These are phyloP conservation scores for Anolis sagrei DNA, from an alignment of 2,113 vertebrate genomes.

Conservation along the genomic window DNA sequence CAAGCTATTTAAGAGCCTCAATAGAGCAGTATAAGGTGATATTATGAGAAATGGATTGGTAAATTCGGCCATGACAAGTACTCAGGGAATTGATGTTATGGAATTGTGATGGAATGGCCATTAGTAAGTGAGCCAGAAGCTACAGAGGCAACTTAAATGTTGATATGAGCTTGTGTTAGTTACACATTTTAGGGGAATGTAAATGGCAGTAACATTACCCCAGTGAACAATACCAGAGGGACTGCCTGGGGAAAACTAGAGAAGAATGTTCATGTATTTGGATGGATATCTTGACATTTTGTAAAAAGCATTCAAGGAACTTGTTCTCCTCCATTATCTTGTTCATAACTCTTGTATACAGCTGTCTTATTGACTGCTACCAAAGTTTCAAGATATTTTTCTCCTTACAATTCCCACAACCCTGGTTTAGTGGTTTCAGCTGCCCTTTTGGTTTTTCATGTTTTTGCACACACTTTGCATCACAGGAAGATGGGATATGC, in stretches of 20 bases:
- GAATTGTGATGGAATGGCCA: constrained; percentile 21
- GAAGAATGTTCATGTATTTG: not conserved
- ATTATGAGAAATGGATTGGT: constrained; percentile 33
- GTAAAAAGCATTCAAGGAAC: not conserved
- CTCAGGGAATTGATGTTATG: constrained; percentile 32
- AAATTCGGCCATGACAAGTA: constrained; percentile 29
- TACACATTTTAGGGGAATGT: constrained; percentile 15
- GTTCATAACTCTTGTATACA: not conserved
- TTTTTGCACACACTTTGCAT: no score
- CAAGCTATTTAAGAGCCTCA: constrained; percentile 34
- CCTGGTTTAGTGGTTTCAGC: no score
- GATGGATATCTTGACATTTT: not conserved
- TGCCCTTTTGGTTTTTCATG: no score
- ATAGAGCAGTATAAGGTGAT: constrained; percentile 10
- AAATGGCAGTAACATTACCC: not conserved
- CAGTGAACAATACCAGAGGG: constrained; percentile 2
- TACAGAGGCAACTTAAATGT: not conserved
- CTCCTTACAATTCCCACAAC: no score
- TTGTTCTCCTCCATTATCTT: not conserved
- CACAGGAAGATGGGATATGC: no score
- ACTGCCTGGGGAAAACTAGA: not conserved
- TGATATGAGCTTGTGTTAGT: constrained; percentile 21
- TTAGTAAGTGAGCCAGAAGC: constrained; percentile 8
- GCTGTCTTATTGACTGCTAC: not conserved
- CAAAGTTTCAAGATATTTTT: no score